Base-by-base conservation (phyloP, 2,113 vertebrate genomes). In the Lepisosteus osseus region DNA sequence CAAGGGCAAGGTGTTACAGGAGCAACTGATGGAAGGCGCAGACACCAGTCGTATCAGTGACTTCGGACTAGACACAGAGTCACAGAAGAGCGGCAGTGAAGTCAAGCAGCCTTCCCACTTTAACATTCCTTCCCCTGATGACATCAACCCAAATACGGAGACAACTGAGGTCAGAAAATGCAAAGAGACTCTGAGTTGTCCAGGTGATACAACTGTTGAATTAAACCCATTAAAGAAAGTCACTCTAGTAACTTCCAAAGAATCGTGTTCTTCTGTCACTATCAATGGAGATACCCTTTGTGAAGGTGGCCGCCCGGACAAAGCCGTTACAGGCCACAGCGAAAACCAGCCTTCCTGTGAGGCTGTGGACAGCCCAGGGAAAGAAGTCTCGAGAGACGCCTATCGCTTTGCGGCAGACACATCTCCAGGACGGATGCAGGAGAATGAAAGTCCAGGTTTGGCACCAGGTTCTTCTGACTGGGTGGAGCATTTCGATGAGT, bases 401-500 rank as follows among this genome's bases (percentile, higher is more conserved):
- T 43, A 17, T 59, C 11, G n/a, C 56, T 51, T 12, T 47, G 2
- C 7, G 7, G 14, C 1, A 17, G 67, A 43, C 14, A 51, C 9
- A 14, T 47, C 40, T 61, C 11, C 4, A 12, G 67, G 5, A 63
- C 29, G 12, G 13, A 55, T 13, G 14, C 13, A 59, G 45, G 29
- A 17, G 17, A 57, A 2, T 15, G 54, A 14, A 74, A 72, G 13
- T 29, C 44, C 12, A 17, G 61, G 62, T 42, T 7, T 3, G 29
- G 17, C 40, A 41, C 56, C 59, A 54, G 40, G 15, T 0, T 56
- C 72, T 67, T 85, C 79, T 54, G 80, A 91, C 68, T 98, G 96
- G 96, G 72, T 95, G 54, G 89, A 90, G 70, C 93, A 92, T 81
- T 98, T 95, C 64, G 94, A 98, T 65, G 61, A 79, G 42, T 83